Base-by-base conservation (phyloP, 2,888 invertebrate genomes). In the Ceriagrion tenellum region DNA sequence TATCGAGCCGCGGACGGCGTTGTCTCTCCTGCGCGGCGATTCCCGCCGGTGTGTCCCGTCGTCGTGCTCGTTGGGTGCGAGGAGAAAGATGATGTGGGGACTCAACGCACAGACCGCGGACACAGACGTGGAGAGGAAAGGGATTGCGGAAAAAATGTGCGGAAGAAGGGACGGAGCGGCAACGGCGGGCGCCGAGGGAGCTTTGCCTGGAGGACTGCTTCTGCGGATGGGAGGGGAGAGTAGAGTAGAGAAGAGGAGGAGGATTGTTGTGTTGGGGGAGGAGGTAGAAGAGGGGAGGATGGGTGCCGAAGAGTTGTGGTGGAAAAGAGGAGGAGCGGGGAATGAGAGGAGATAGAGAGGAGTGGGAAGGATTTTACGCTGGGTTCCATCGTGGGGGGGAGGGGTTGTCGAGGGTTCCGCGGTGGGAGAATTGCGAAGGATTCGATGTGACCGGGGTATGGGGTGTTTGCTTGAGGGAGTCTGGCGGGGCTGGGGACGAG, bases 131-230 rank as follows among this genome's bases (percentile, higher is more conserved):
- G 12, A 35, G 63, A 10, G n/a, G 59, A 2, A 26, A 93, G 47
- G 69, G 59, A 47, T 30, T 69, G 69, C 23, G 59, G 56, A 59
- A 30, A 35, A 63, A 59, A 91, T 30, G 59, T 59, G 59, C 2
- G 59, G 47, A 47, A 10, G 30, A 91, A 59, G n/a, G 4, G n/a
- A 30, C 16, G 47, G 55, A 30, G 26, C 23, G 59, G 56, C 23
- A 30, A 35, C 13, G 20, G 35, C 81, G 81, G 81, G 30, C 30
- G 81, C 81, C 81, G 81, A 81, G 30, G 81, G 81, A 81, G 81
- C 81, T 81, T 81, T 81, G 81, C 81, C 81, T 81, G 81, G 81
- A 81, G 81, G 81, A 81, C 81, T 81, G 81, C 81, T 81, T 30
- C 81, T 81, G 26, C 81, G 56, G 59, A 35, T 55, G 59, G 91